Evolutionary conservation across 2,113 vertebrate genomes (phyloP).

Genomic region (Ictalurus punctatus): DNA sequence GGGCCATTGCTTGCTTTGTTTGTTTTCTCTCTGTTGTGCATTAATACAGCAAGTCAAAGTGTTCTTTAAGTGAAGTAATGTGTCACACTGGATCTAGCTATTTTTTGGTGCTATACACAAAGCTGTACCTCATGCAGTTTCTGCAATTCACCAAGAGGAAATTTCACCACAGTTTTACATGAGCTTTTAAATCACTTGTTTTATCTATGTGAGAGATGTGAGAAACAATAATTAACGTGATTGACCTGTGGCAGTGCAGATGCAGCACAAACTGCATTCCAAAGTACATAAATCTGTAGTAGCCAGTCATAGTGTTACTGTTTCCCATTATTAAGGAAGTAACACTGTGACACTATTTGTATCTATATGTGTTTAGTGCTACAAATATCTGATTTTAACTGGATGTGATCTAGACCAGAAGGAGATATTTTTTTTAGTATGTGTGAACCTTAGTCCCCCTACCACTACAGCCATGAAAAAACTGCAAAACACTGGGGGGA

Average conservation of each 20-base stretch:
- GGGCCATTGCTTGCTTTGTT: conserved; percentile 12
- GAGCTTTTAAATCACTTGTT: background rate
- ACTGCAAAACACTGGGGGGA: background rate
- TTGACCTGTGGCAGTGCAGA: background rate
- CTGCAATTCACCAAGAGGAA: background rate
- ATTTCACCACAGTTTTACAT: background rate
- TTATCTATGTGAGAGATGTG: background rate
- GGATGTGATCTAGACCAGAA: background rate
- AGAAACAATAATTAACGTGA: background rate
- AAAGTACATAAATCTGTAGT: background rate
- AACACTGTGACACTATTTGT: background rate
- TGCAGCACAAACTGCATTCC: background rate
- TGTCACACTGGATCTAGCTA: background rate
- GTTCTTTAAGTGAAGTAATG: conserved; percentile 19
- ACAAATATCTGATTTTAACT: background rate
- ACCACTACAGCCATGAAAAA: background rate
- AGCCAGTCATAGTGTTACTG: background rate
- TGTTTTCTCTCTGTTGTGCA: conserved; percentile 17
- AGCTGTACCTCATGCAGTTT: background rate
- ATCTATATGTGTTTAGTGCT: background rate
- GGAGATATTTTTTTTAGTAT: background rate
- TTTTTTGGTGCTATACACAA: background rate
- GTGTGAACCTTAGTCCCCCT: background rate
- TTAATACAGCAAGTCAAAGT: conserved; percentile 32
- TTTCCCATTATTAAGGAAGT: background rate